Evolutionary conservation across 2,113 vertebrate species (phyloP), one percentile per base, ranked within the genome.

Genomic region (Syngnathus typhle): DNA sequence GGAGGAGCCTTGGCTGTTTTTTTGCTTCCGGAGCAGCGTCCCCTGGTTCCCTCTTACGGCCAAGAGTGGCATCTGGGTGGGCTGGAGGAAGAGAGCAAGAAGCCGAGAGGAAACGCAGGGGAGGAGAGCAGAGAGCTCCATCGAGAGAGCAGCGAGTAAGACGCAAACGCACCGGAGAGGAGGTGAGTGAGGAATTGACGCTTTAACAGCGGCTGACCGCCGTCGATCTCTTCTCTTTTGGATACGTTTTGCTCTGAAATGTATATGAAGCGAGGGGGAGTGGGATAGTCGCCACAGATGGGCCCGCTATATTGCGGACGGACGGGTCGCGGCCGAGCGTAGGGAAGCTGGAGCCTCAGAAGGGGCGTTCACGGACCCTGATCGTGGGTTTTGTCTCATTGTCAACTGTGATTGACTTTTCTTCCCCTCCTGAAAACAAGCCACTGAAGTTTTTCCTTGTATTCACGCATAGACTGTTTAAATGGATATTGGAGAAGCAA

Each of bases 11-110:
- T 64, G 68, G 69, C 69, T 64, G 70, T 87, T 79, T 32, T 32
- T 70, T 79, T 70, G 78, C 82, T 89, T 89, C 86, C 86, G 86
- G 84, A 81, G 75, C 84, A 81, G 81, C 71, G 76, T 81, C 65
- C 64, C 74, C 67, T 68, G 69, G 65, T 78, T 70, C 76, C 80
- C 80, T 75, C 82, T 80, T 61, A 47, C 60, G 75, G 82, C 76
- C 63, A 75, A 21, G 60, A 66, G 84, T 70, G 46, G 80, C 82
- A 84, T 84, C 74, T 74, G 81, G 72, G 72, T 80, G 74, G 80
- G 38, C 59, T 21, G 59, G 84, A 76, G 79, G 75, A 77, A 64
- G 67, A 66, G 75, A 75, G 71, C 49, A 79, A 73, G 69, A 47
- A 73, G 66, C 60, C 7, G 56, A 69, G 73, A 77, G 74, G 67